A percentile compares a stretch with the other conserved stretches of the same genome.
Evolutionary conservation across 2,113 vertebrate species (phyloP).

Genomic region (Donacobius atricapilla): DNA sequence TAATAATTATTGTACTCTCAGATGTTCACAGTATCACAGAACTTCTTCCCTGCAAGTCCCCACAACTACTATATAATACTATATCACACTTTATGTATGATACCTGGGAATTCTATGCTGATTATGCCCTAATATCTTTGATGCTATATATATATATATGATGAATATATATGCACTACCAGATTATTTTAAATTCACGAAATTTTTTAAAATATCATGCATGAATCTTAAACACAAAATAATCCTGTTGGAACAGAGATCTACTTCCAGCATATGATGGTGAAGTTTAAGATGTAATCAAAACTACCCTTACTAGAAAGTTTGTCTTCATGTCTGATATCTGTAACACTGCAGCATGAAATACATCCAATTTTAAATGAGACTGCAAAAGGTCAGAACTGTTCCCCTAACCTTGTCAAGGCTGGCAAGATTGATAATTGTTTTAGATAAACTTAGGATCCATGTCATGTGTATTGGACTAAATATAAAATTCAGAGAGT

Average conservation of each 20-base stretch:
- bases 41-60: background rate
- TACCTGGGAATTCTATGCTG: background rate
- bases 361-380: background rate
- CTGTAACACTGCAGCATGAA: background rate
- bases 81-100: too few relatives aligned
- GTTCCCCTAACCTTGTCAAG: slow-evolving; percentile 19
- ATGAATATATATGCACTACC: background rate
- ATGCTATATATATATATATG: background rate
- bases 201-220: background rate
- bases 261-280: background rate
- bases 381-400: slow-evolving; percentile 30
- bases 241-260: background rate
- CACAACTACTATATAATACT: background rate
- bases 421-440: slow-evolving; percentile 12
- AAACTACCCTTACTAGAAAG: background rate
- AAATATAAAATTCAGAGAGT: slow-evolving; percentile 43
- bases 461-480: slow-evolving; percentile 3
- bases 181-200: background rate
- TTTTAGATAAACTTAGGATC: slow-evolving; percentile 53
- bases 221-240: background rate
- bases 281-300: background rate
- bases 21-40: background rate
- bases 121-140: background rate
- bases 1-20: background rate
- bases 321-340: background rate